Evolutionary conservation across 1,140 invertebrate species (phyloP), one percentile per base, ranked within the genome.

Genomic region (Drosophila oshimai): DNA sequence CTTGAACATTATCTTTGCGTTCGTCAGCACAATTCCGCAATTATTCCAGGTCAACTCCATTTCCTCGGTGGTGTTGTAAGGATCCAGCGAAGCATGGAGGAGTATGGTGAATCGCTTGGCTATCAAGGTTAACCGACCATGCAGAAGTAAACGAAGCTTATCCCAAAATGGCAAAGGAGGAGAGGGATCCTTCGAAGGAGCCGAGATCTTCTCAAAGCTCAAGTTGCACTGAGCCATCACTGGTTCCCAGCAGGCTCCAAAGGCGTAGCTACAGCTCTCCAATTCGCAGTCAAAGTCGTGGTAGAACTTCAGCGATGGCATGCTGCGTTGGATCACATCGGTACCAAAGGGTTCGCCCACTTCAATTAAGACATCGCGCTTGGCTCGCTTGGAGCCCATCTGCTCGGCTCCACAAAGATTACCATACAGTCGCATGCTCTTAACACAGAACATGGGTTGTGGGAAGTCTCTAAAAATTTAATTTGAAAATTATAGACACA

Each of bases 221-320:
- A 98, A 92, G 90, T 98, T 98, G 77, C 97, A 98, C 87, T 99
- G 98, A 0, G 98, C 97, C 71, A 99, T 95, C 0, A 98, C 96
- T 0, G 98, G 98, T 88, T 99, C 99, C 99, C 99, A 99, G 91
- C 98, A 99, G 0, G 98, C 97, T 0, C 98, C 99, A 91, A 99
- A 99, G 0, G 98, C 97, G 87, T 98, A 96, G 80, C 95, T 95
- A 74, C 95, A 97, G 65, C 95, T 94, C 45, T 96, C 94, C 64
- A 98, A 94, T 80, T 98, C 97, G 93, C 96, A 98, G 90, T 97
- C 98, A n/a, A 99, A 94, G 92, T 99, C 98, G 90, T 99, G 98
- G 91, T 98, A 99, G 92, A 98, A 99, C 91, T 99, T 99, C 0
- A 99, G 92, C 0, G 97, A 94, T 12, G 97, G 97, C 96, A 99